Base-by-base conservation (phyloP, 2,113 vertebrate genomes). In the Capreolus pygargus region DNA sequence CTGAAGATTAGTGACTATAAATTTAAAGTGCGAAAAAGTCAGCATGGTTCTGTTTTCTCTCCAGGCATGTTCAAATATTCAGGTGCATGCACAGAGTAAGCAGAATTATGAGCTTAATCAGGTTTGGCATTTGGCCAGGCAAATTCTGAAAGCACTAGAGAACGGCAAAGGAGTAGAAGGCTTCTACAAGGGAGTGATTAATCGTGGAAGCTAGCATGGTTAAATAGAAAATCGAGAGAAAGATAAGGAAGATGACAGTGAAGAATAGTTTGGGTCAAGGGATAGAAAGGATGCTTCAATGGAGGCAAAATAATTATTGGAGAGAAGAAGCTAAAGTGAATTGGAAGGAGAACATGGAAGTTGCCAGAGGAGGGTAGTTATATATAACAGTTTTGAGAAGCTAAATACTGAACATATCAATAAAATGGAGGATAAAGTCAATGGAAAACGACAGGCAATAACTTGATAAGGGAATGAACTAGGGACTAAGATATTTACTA, bases 161-260 rank as follows among this genome's bases (percentile, higher is more conserved):
- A 86, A 97, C 84, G 50, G 57, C 43, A 95, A 47, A 76, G 82
- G 55, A 94, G 50, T 76, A 45, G 45, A 92, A 55, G 45, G 25
- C 33, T 5, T 92, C 93, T 95, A 64, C 45, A 60, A 93, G 45
- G 36, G 28, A 91, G 86, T 94, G 78, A 96, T 97, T 95, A 91
- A 96, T 96, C 61, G 74, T 39, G 64, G 50, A 91, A 57, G 17
- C 33, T 57, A 89, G 21, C 14, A 33, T 8, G 4, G 25, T 36
- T n/a, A 95, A 82, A 90, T n/a, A 81, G 70, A 94, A 96, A 96
- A 95, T 3, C 61, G 45, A 97, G 94, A 93, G 17, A 87, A 86
- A 93, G 89, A 89, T 97, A 89, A 95, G 82, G 55, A 57, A 93
- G 93, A 84, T 95, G 93, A 92, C 93, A 97, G 86, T 92, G 96